A percentile compares a stretch with the other conserved stretches of the same genome.
Evolutionary conservation across 2,113 vertebrate species (phyloP).

Genomic region (Litocranius walleri): DNA sequence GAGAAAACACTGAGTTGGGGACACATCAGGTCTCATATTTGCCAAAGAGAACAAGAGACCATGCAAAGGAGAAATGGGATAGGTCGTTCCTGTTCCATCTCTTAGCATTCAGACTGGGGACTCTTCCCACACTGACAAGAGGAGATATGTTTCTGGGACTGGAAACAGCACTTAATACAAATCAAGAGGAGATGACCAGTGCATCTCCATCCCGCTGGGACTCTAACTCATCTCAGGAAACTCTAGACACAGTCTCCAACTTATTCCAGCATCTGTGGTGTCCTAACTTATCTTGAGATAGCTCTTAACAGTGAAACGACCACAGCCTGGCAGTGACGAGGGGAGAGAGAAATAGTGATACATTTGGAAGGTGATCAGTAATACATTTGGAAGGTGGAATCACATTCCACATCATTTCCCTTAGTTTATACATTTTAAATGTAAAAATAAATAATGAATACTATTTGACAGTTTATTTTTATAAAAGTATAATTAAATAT

Average conservation of each 20-base stretch:
- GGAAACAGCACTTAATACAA: background rate
- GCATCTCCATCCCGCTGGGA: background rate
- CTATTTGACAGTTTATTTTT: constrained; percentile 20
- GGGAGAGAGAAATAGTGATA: background rate
- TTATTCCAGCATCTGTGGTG: background rate
- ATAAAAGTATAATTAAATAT: constrained; percentile 23
- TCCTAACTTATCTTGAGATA: background rate
- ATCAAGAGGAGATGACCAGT: background rate
- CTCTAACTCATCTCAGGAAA: background rate
- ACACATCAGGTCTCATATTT: background rate
- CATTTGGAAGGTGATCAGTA: background rate
- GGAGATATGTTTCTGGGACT: background rate
- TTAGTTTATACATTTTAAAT: constrained; percentile 9
- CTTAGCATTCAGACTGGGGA: constrained; percentile 11
- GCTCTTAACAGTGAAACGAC: background rate
- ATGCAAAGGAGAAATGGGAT: background rate
- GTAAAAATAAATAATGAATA: background rate
- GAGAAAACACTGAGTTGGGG: background rate
- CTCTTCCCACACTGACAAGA: background rate
- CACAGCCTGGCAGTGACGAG: background rate
- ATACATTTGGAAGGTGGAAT: constrained; percentile 17
- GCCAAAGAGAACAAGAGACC: background rate
- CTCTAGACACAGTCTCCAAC: background rate
- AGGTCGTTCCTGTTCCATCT: background rate
- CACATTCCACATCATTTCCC: background rate